phyloP scores from a whole-genome alignment of 2,113 vertebrate genomes.

The Platysteira castanea region DNA sequence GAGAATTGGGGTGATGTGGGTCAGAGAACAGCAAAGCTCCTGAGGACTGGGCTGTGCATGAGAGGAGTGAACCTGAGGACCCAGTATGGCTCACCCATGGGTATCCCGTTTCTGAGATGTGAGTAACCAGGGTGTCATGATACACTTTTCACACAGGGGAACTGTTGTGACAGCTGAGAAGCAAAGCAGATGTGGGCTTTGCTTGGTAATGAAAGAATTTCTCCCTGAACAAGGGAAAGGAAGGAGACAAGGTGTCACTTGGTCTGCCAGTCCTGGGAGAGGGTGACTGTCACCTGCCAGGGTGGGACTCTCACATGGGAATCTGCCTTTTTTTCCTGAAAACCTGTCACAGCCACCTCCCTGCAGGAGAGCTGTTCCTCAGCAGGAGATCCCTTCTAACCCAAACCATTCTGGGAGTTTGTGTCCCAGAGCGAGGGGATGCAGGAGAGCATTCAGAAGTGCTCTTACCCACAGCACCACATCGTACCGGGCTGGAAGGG shows the following conservation, averaged over 20 bases:
- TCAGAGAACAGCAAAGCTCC: neutral
- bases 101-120: neutral
- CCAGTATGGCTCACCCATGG: neutral
- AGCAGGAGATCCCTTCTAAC: neutral
- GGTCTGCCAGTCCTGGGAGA: neutral
- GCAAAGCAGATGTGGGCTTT: neutral
- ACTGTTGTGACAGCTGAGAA: neutral
- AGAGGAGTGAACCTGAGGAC: neutral
- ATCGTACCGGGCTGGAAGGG: rapidly evolving
- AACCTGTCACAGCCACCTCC: neutral
- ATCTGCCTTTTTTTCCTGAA: neutral
- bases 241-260: neutral
- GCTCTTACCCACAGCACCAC: neutral
- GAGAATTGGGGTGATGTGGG: neutral
- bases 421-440: neutral
- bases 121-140: neutral
- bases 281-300: neutral
- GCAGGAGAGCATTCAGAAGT: neutral
- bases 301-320: neutral
- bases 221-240: neutral
- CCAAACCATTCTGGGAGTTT: neutral
- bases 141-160: neutral
- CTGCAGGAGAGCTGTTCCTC: neutral
- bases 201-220: neutral
- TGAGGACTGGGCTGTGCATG: neutral